Base-by-base conservation (phyloP, 2,888 invertebrate genomes). In the Synanthedon vespiformis region DNA sequence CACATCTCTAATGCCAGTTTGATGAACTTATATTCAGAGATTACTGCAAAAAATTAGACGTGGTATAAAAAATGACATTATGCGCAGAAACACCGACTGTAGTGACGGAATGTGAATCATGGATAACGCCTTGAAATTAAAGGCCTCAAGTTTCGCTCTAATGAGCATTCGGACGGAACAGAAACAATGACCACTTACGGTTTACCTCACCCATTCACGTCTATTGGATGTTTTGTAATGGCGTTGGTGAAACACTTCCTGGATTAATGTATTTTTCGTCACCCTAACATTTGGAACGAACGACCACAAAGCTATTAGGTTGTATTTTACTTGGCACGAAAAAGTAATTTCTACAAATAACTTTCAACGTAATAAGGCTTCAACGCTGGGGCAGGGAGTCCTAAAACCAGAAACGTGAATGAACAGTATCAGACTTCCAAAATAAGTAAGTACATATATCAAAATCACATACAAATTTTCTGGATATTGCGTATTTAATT, bases 141-240 rank as follows among this genome's bases (percentile, higher is more conserved):
- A 69, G 74, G 68, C 67, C 70, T 69, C 66, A 57, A 58, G 77
- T 77, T 64, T 59, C 77, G 80, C 76, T 80, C 76, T 69, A 72
- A 57, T 76, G 79, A 68, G 54, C 68, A 58, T 67, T 64, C 64
- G 65, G 74, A 70, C 72, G 73, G 73, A 72, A 71, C 65, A 67
- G 62, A 70, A 72, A 80, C 77, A 80, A 80, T 74, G 66, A 70
- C 67, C 72, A 74, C 78, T 75, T 73, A 77, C 73, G 68, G 65
- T 65, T 65, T 60, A 70, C 74, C 77, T 70, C 72, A 64, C 64
- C 22, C 63, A 73, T 67, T 54, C 62, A 63, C 56, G 44, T 44
- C 13, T 13, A 44, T 44, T 44, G 44, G n/a, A 44, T n/a, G 3
- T 44, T 44, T 14, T n/a, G 44, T 44, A 44, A 44, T 44, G 3